phyloP scores from a whole-genome alignment of 2,113 vertebrate genomes.

The Chaetorhynchus papuensis region DNA sequence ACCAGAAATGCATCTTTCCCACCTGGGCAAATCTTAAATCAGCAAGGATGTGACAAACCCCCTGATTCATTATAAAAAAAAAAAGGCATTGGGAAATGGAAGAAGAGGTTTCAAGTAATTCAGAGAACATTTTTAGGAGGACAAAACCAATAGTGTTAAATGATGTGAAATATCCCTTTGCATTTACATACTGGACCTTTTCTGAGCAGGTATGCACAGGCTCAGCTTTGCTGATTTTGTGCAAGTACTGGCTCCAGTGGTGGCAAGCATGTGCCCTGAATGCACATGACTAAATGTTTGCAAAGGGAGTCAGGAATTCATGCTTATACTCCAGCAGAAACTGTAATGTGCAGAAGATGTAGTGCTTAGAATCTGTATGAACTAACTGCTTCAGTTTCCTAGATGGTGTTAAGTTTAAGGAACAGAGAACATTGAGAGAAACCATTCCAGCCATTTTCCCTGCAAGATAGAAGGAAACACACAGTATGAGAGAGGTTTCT shows the following conservation, averaged over 20 bases:
- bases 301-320: background rate
- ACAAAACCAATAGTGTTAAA: background rate
- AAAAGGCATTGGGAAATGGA: background rate
- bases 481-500: background rate
- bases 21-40: background rate
- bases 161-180: background rate
- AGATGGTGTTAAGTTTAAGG: background rate
- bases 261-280: background rate
- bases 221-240: background rate
- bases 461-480: background rate
- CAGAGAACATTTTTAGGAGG: background rate
- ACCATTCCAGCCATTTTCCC: background rate
- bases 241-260: background rate
- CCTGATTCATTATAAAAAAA: background rate
- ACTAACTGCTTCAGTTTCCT: background rate
- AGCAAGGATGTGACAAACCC: background rate
- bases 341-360: background rate
- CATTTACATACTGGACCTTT: background rate
- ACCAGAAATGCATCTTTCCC: background rate
- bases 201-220: background rate
- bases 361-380: background rate
- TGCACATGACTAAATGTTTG: background rate
- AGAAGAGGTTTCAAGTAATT: background rate
- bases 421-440: background rate
- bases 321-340: background rate